These are phyloP conservation scores for Drosophila buzzatii DNA, from an alignment of 2,888 invertebrate genomes.

Conservation along the genomic window DNA sequence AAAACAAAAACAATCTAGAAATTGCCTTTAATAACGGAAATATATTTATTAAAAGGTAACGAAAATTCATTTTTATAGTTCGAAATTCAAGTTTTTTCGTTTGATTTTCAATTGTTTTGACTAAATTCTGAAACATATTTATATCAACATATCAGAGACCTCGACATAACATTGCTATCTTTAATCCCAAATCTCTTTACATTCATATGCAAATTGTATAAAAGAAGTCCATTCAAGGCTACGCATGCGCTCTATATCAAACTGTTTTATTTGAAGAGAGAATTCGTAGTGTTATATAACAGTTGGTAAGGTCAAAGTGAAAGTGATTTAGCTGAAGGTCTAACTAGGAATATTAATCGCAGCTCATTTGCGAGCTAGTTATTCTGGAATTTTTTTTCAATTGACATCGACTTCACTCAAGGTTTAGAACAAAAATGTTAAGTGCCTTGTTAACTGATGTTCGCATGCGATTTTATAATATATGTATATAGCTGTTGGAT, in stretches of 20 bases:
- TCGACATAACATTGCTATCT: constrained; percentile 19
- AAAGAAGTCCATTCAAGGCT: constrained; percentile 42
- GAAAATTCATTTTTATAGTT: constrained; percentile 15
- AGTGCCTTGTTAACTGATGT: background rate
- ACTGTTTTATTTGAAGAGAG: constrained; percentile 33
- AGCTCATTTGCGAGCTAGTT: background rate
- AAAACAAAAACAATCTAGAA: constrained; percentile 85
- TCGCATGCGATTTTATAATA: background rate
- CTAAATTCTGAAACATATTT: constrained; percentile 16
- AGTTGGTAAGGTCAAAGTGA: constrained; percentile 29
- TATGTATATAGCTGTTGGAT: background rate
- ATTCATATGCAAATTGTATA: constrained; percentile 15
- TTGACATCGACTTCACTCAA: background rate
- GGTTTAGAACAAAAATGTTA: background rate
- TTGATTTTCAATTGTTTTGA: constrained; percentile 6
- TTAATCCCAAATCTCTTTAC: constrained; percentile 5
- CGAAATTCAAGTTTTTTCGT: constrained; percentile 3
- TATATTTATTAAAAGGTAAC: constrained; percentile 85
- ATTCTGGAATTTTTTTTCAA: constrained; percentile 35
- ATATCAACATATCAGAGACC: constrained; percentile 2
- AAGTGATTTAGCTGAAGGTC: constrained; percentile 26
- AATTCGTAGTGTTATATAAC: constrained; percentile 45
- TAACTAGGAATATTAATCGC: constrained; percentile 6
- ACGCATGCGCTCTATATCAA: constrained; percentile 45
- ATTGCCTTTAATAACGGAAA: constrained; percentile 85